These are phyloP conservation scores for Hydractinia echinata DNA, from an alignment of 30 jellyfish, hydroid and myxozoan genomes.

Conservation along the genomic window DNA sequence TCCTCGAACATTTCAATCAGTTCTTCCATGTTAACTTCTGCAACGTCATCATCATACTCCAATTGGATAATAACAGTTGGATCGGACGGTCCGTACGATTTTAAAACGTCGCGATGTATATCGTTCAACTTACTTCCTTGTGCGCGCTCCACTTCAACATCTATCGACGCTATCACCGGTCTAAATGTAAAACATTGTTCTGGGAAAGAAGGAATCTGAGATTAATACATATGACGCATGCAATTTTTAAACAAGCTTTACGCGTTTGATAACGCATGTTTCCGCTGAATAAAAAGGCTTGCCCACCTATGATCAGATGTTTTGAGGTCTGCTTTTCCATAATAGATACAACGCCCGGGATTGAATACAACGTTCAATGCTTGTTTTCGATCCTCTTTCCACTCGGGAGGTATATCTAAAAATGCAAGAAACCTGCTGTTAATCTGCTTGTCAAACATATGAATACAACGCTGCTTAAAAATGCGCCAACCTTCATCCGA, in stretches of 20 bases:
- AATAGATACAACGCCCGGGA: conserved; percentile 83
- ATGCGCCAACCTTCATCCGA: conserved; percentile 28
- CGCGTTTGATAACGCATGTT: no score
- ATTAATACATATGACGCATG: no score
- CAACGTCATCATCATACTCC: conserved; percentile 53
- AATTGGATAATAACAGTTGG: conserved; percentile 68
- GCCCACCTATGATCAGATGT: conserved; percentile 98
- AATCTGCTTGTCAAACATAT: neutral
- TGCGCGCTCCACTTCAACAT: conserved; percentile 68
- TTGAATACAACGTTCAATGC: conserved; percentile 17
- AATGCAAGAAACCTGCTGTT: neutral
- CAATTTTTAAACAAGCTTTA: no score
- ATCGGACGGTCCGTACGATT: conserved; percentile 84
- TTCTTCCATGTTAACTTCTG: conserved; percentile 59
- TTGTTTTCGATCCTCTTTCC: conserved; percentile 21
- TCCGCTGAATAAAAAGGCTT: neutral
- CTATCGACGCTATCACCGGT: conserved; percentile 91
- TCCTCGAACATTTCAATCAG: conserved; percentile 51
- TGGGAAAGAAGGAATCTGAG: no score
- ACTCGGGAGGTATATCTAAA: conserved; percentile 41
- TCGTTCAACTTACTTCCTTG: conserved; percentile 41
- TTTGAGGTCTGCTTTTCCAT: conserved; percentile 95
- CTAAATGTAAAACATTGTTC: conserved; percentile 22
- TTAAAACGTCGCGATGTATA: conserved; percentile 57
- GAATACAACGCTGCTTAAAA: neutral